Evolutionary conservation across 2,888 invertebrate genomes (phyloP), one percentile per base, ranked within the genome.

Genomic region (Noctuana brunneofusca): DNA sequence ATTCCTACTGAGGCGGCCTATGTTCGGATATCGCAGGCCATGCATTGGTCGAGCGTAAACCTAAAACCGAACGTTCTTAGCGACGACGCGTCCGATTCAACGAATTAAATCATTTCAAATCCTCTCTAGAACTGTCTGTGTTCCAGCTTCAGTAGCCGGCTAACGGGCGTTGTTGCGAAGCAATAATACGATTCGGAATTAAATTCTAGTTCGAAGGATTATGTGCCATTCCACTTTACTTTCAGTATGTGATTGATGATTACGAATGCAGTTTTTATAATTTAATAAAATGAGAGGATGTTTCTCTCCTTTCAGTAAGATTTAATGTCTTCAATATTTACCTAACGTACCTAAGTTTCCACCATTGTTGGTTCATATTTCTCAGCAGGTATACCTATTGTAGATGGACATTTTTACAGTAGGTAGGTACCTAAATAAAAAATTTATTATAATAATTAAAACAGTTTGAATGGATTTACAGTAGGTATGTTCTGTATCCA

Each of bases 1-100:
- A 82, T 79, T 80, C 79, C 67, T 64, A 79, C 72, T 79, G 80
- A 71, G 68, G 66, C 65, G 60, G 65, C 58, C 58, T 67, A 65
- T 71, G 70, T 67, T 68, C 67, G 68, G 64, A 38, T 55, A 62
- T 55, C 54, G 54, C 48, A 55, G 60, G 54, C 54, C 46, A 53
- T 55, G 60, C 35, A 55, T 55, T 46, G 54, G 54, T 55, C 54
- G 60, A 35, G 52, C 58, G 54, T 55, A 55, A 54, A 55, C 48
- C 60, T 48, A 53, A 53, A 53, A 62, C 48, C 35, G 54, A 55
- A 62, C 60, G 60, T 38, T 62, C 60, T 62, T 62, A 62, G 48
- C 30, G 35, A 35, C 60, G 32, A 35, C 60, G 32, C 46, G 54
- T 62, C 48, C 60, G 54, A 62, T 62, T 55, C 35, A 14, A 49